Conservation (phyloP, 2,797 vertebrate genomes). For the Denticeps clupeoides region DNA sequence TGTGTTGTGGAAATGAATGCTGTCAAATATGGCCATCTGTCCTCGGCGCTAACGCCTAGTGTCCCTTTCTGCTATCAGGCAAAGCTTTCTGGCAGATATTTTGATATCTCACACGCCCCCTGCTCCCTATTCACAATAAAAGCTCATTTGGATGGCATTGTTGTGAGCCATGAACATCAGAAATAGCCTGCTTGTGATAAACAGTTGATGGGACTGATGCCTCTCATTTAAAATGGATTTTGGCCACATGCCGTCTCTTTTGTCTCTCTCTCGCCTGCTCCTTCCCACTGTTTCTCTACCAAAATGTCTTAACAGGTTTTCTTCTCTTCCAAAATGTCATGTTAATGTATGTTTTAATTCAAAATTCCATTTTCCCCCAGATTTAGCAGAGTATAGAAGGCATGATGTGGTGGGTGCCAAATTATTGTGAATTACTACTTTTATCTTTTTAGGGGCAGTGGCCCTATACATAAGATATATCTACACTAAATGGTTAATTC, state of each 20-base stretch:
- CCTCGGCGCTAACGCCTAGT: slow-evolving; percentile 4
- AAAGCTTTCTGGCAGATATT: slow-evolving; percentile 5
- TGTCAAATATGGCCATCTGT: slow-evolving; percentile 9
- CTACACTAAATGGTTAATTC: too few species aligned
- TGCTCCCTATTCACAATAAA: slow-evolving; percentile 12
- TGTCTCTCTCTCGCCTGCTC: not conserved
- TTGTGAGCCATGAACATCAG: slow-evolving; percentile 6
- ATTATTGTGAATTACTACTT: too few species aligned
- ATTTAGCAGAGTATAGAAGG: too few species aligned
- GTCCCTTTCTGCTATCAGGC: slow-evolving; percentile 14
- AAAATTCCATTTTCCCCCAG: too few species aligned
- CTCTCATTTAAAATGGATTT: slow-evolving; percentile 18
- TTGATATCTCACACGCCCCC: not conserved
- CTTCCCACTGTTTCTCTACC: too few species aligned
- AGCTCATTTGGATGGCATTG: slow-evolving; percentile 1
- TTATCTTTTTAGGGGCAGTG: too few species aligned
- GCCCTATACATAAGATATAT: too few species aligned
- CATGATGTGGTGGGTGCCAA: too few species aligned
- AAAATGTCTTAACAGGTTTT: too few species aligned
- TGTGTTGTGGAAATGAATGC: slow-evolving; percentile 14
- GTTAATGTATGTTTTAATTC: too few species aligned
- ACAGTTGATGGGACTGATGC: slow-evolving; percentile 10
- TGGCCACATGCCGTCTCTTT: not conserved
- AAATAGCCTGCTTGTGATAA: slow-evolving; percentile 8
- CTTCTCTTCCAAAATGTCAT: too few species aligned